These are phyloP conservation scores for Maconellicoccus hirsutus DNA, from an alignment of 1,140 invertebrate genomes.

Conservation along the genomic window DNA sequence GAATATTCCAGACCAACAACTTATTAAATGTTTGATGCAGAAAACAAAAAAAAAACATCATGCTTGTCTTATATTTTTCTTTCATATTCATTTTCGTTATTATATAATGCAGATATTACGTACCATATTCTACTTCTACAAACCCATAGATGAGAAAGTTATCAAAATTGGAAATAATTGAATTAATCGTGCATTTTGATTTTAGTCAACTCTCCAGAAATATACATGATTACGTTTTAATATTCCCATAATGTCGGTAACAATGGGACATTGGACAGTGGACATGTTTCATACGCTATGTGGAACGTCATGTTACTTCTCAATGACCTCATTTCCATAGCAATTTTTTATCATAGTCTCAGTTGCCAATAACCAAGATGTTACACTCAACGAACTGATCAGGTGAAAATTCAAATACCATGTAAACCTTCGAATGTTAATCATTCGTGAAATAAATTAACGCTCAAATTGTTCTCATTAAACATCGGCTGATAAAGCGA, in stretches of 20 bases:
- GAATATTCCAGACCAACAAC: too few relatives aligned
- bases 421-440: too few relatives aligned
- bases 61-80: too few relatives aligned
- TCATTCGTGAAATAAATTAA: too few relatives aligned
- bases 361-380: not conserved
- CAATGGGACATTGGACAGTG: conserved; percentile 2
- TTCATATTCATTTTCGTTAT: too few relatives aligned
- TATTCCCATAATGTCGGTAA: conserved; percentile 1
- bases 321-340: conserved; percentile 7
- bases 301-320: not conserved
- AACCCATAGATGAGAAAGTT: conserved; percentile 3
- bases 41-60: too few relatives aligned
- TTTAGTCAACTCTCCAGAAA: not conserved
- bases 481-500: too few relatives aligned
- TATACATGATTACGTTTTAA: not conserved
- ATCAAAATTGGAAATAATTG: not conserved
- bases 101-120: too few relatives aligned
- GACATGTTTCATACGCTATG: not conserved
- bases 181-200: not conserved
- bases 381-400: not conserved
- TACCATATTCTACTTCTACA: too few relatives aligned
- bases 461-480: too few relatives aligned
- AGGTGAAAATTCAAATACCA: too few relatives aligned
- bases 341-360: not conserved
- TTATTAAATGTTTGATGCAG: too few relatives aligned